Evolutionary conservation across 2,797 vertebrate genomes (phyloP).

Genomic region (Microctenopoma steveboyesi): DNA sequence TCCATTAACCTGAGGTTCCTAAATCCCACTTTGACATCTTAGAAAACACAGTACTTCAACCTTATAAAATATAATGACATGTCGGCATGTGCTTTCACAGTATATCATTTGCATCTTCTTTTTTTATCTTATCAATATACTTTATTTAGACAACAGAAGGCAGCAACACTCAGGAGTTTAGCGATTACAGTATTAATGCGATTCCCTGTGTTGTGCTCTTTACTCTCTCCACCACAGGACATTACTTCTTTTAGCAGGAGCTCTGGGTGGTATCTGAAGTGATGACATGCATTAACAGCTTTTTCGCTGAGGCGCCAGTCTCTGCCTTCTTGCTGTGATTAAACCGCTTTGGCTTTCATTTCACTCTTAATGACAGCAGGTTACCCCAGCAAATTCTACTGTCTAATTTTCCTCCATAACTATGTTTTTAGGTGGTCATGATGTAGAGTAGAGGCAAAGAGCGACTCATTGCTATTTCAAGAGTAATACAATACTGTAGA

Average conservation of each 20-base stretch:
- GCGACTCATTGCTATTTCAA: conserved; percentile 46
- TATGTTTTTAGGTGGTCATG: conserved; percentile 51
- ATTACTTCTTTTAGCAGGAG: conserved; percentile 54
- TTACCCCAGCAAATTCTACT: conserved; percentile 51
- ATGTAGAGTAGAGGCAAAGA: conserved; percentile 48
- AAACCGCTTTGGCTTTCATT: conserved; percentile 53
- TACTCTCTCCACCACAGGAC: conserved; percentile 53
- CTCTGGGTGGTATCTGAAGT: conserved; percentile 43
- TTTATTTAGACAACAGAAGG: conserved; percentile 15
- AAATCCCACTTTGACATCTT: background rate
- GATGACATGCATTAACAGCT: conserved; percentile 64
- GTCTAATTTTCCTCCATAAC: conserved; percentile 55
- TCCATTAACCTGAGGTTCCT: conserved; percentile 45
- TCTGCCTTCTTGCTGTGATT: conserved; percentile 58
- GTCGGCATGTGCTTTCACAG: conserved; percentile 9
- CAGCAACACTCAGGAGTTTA: background rate
- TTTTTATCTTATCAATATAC: background rate
- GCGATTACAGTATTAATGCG: conserved; percentile 19
- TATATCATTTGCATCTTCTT: conserved; percentile 20
- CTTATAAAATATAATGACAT: conserved; percentile 6
- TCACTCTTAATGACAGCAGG: conserved; percentile 44
- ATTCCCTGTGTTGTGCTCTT: conserved; percentile 38
- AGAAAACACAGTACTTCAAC: conserved; percentile 26
- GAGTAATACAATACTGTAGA: conserved; percentile 33
- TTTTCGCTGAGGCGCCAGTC: conserved; percentile 48